These are phyloP conservation scores for Hyles euphorbiae DNA, from an alignment of 1,140 invertebrate genomes.

Conservation along the genomic window DNA sequence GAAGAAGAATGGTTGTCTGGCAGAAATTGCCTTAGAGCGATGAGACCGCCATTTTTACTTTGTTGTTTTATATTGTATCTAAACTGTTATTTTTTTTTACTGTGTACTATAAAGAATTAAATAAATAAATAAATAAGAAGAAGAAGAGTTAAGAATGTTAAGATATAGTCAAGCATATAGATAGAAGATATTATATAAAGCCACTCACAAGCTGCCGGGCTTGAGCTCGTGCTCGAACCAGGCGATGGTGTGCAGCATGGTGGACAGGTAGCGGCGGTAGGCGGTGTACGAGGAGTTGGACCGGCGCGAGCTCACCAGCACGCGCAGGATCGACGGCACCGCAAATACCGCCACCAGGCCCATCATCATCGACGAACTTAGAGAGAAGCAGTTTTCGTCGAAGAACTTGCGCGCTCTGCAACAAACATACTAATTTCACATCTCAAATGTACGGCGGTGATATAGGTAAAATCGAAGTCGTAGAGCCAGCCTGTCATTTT, in stretches of 20 bases:
- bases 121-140: too few species aligned
- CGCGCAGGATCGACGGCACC: conserved; percentile 78
- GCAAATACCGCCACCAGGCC: conserved; percentile 80
- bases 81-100: too few species aligned
- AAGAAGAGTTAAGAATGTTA: too few species aligned
- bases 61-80: too few species aligned
- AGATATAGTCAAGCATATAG: too few species aligned
- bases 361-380: conserved; percentile 78
- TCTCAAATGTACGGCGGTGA: neutral
- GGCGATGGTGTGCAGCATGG: conserved; percentile 80
- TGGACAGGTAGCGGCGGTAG: conserved; percentile 86
- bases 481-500: too few species aligned
- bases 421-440: neutral
- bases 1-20: too few species aligned
- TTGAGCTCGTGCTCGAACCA: conserved; percentile 84
- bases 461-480: too few species aligned
- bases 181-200: too few species aligned
- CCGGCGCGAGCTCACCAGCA: conserved; percentile 80
- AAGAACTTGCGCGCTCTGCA: conserved; percentile 82
- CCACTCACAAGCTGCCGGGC: conserved; percentile 73
- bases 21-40: too few species aligned
- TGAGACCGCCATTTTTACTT: too few species aligned
- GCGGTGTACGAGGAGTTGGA: conserved; percentile 79
- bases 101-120: too few species aligned
- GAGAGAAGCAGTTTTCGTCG: conserved; percentile 75